Evolutionary conservation across 1,140 invertebrate species (phyloP).

Genomic region (Drosophila sproati): DNA sequence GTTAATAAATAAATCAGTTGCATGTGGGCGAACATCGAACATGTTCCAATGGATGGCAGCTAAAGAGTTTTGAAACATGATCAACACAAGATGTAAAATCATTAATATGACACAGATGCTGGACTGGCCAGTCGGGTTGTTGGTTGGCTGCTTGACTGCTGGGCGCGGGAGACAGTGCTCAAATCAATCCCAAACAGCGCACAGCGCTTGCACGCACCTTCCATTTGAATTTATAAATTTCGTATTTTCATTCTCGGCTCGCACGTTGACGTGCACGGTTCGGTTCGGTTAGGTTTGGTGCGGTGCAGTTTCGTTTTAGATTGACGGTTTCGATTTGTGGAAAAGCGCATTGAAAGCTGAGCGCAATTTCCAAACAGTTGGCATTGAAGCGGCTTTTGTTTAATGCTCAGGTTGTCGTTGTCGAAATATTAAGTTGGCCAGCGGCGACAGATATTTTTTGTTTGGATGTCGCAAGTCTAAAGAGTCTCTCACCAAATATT

Average conservation of each 20-base stretch:
- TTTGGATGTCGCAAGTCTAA: conserved; percentile 65
- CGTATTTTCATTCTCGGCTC: conserved; percentile 67
- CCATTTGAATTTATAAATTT: conserved; percentile 44
- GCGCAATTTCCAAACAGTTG: conserved; percentile 74
- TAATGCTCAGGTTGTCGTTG: conserved; percentile 54
- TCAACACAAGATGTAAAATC: conserved; percentile 15
- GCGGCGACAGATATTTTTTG: conserved; percentile 44
- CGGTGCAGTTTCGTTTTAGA: conserved; percentile 6
- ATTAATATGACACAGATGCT: conserved; percentile 8
- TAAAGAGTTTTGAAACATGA: conserved; percentile 62
- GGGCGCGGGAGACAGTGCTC: conserved; percentile 9
- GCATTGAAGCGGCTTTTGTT: conserved; percentile 64
- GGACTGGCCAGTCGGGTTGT: conserved; percentile 13
- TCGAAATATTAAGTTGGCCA: conserved; percentile 60
- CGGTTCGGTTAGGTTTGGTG: conserved; percentile 36
- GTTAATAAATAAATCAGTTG: conserved; percentile 83
- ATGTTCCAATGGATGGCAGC: conserved; percentile 70
- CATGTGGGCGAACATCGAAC: conserved; percentile 70
- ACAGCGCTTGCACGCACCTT: conserved; percentile 49
- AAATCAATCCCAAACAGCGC: conserved; percentile 6
- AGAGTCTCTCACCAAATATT: conserved; percentile 38
- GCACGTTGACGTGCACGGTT: conserved; percentile 63
- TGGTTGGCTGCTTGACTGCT: background rate
- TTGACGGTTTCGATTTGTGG: conserved; percentile 16
- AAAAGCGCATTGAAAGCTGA: conserved; percentile 54